These are phyloP conservation scores for Dolichoris vasculosae DNA, from an alignment of 1,140 invertebrate genomes.

Conservation along the genomic window DNA sequence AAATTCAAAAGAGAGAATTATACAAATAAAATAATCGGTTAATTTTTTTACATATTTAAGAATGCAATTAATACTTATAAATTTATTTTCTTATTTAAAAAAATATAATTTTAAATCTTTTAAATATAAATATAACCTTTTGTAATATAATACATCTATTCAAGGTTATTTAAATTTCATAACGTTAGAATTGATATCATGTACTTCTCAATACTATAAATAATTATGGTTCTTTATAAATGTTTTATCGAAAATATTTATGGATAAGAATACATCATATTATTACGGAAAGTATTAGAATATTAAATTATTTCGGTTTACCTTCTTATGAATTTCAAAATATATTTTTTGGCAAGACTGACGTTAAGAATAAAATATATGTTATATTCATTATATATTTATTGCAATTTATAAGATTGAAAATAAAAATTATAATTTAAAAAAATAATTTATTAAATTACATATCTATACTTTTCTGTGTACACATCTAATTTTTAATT, in stretches of 20 bases:
- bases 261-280: not conserved
- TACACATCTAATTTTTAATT: too few relatives aligned
- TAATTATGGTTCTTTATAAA: not conserved
- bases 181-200: not conserved
- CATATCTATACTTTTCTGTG: not conserved
- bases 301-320: not conserved
- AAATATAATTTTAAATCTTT: too few relatives aligned
- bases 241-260: slow-evolving; percentile 13
- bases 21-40: too few relatives aligned
- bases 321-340: slow-evolving; percentile 28
- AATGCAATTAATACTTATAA: too few relatives aligned
- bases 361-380: not conserved
- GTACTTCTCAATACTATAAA: not conserved
- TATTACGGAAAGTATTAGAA: not conserved
- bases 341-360: slow-evolving; percentile 15
- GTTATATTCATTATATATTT: too few relatives aligned
- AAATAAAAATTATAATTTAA: slow-evolving; percentile 17
- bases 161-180: too few relatives aligned
- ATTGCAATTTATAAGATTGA: slow-evolving; percentile 24
- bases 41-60: too few relatives aligned
- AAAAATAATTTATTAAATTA: slow-evolving; percentile 1
- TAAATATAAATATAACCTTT: too few relatives aligned
- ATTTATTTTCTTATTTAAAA: too few relatives aligned
- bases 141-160: too few relatives aligned
- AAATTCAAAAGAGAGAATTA: too few relatives aligned